phyloP scores from a whole-genome alignment of 2,113 vertebrate genomes.

The Chinchilla lanigera region DNA sequence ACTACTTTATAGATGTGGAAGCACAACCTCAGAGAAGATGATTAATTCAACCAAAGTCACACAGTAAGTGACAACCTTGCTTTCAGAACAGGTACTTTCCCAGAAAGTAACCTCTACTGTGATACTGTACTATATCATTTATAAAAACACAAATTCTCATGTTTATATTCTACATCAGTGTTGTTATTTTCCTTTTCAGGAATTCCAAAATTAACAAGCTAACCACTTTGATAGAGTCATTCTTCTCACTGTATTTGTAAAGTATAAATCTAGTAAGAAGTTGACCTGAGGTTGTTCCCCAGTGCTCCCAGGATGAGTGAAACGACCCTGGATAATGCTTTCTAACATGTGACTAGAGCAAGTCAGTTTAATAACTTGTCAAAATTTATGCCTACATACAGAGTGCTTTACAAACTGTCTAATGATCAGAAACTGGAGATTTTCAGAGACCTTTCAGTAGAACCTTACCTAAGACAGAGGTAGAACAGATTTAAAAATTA shows the following conservation, averaged over 20 bases:
- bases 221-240: not conserved
- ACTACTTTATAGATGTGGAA: not conserved
- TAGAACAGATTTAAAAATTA: conserved; percentile 8
- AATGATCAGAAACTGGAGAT: conserved; percentile 54
- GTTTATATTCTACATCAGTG: not conserved
- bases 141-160: not conserved
- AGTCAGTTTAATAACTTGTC: not conserved
- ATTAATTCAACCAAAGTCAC: not conserved
- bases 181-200: not conserved
- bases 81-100: not conserved
- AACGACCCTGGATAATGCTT: not conserved
- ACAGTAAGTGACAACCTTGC: not conserved
- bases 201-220: not conserved
- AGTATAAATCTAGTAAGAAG: not conserved
- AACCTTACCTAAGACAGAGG: conserved; percentile 59
- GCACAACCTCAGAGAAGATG: not conserved
- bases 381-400: not conserved
- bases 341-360: not conserved
- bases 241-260: not conserved
- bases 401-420: conserved; percentile 7
- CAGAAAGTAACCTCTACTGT: not conserved
- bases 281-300: not conserved
- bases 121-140: not conserved
- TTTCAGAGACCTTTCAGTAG: not conserved
- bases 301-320: not conserved